Percentiles rank a stretch among this genome's conserved stretches.
phyloP scores from a whole-genome alignment of 2,888 invertebrate genomes.

The Abrostola tripartita region DNA sequence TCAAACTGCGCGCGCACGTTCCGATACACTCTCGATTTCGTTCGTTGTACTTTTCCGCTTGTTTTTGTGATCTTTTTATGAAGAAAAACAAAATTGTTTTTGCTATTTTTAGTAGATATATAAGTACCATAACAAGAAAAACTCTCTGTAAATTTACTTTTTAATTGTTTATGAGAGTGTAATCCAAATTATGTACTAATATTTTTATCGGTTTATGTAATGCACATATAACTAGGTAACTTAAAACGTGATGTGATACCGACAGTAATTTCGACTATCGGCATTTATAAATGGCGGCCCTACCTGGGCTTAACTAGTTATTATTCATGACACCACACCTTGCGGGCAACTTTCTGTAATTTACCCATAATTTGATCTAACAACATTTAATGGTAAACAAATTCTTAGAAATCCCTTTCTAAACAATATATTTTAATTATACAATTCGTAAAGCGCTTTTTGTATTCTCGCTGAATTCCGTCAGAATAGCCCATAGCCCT shows the following conservation, averaged over 20 bases:
- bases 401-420: conserved; percentile 28
- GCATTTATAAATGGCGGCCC: conserved; percentile 2
- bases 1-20: conserved; percentile 62
- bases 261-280: background rate
- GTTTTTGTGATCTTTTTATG: conserved; percentile 8
- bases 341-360: conserved; percentile 41
- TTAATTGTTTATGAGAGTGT: too few species aligned
- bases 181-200: too few species aligned
- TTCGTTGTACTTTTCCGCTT: conserved; percentile 33
- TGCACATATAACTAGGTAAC: too few species aligned
- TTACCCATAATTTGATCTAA: conserved; percentile 21
- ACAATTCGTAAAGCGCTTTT: conserved; percentile 33
- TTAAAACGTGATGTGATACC: background rate
- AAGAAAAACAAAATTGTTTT: background rate
- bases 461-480: conserved; percentile 35
- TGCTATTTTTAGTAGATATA: background rate
- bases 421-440: conserved; percentile 42
- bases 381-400: conserved; percentile 32
- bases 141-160: too few species aligned
- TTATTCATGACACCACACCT: conserved; percentile 21
- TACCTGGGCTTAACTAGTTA: conserved; percentile 23
- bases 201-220: too few species aligned
- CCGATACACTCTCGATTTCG: conserved; percentile 67
- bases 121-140: background rate
- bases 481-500: conserved; percentile 57